phyloP scores from a whole-genome alignment of 2,888 invertebrate genomes.

The Nemotelus nigrinus region DNA sequence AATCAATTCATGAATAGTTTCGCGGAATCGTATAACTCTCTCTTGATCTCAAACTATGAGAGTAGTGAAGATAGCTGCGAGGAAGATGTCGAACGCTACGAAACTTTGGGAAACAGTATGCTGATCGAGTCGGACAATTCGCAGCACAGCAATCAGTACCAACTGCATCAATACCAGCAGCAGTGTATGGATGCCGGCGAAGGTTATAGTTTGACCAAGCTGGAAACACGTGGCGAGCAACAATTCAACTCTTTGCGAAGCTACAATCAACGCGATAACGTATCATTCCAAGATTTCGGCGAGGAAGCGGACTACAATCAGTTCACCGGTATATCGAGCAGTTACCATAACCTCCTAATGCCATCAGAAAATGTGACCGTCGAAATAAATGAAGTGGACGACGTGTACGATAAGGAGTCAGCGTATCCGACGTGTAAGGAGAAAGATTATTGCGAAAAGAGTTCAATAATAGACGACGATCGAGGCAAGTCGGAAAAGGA shows the following conservation, averaged over 20 bases:
- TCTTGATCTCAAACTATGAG: conserved; percentile 55
- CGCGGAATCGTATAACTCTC: conserved; percentile 63
- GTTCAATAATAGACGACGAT: conserved; percentile 24
- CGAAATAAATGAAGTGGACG: conserved; percentile 9
- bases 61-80: conserved; percentile 46
- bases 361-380: conserved; percentile 26
- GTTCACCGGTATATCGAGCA: conserved; percentile 46
- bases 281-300: conserved; percentile 48
- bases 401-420: conserved; percentile 1
- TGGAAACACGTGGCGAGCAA: conserved; percentile 61
- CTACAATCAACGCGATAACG: conserved; percentile 13
- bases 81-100: conserved; percentile 24
- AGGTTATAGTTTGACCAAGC: conserved; percentile 62
- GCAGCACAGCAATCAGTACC: conserved; percentile 57
- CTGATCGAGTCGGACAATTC: conserved; percentile 47
- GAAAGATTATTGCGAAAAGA: conserved; percentile 23
- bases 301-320: conserved; percentile 44
- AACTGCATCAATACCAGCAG: conserved; percentile 61
- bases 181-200: conserved; percentile 60
- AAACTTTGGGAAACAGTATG: conserved; percentile 12
- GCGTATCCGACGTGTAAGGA: not conserved
- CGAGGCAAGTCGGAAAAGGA: not conserved
- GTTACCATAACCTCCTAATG: conserved; percentile 44
- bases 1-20: conserved; percentile 56
- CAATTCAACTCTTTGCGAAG: conserved; percentile 33